phyloP scores from a whole-genome alignment of 2,113 vertebrate species.

The Peromyscus leucopus region DNA sequence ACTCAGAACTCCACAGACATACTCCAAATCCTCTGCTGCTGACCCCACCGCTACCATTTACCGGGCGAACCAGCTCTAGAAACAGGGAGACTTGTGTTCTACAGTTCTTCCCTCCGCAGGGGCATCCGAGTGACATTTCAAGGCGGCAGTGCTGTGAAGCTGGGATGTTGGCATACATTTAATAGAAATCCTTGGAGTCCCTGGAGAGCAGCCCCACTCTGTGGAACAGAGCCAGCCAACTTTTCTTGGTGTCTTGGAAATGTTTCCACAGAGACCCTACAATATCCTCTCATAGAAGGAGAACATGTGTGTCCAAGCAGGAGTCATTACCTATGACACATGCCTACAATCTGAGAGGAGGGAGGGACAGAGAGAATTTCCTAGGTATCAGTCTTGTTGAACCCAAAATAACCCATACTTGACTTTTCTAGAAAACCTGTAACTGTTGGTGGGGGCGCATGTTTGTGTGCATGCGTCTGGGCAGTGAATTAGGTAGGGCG shows the following conservation, averaged over 20 bases:
- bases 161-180: neutral
- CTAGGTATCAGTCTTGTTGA: neutral
- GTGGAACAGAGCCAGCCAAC: neutral
- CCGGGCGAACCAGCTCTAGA: neutral
- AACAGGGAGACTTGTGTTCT: neutral
- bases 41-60: neutral
- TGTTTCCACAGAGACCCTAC: neutral
- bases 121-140: neutral
- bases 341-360: neutral
- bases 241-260: neutral
- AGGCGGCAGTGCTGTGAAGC: neutral
- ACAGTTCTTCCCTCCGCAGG: neutral
- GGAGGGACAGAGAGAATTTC: neutral
- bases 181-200: neutral
- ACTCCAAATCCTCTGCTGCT: neutral
- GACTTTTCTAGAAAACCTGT: slow-evolving; percentile 36
- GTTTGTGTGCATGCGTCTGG: neutral
- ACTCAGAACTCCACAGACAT: neutral
- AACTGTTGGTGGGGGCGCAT: accelerated
- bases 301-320: neutral
- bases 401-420: neutral
- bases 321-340: neutral
- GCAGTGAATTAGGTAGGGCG: neutral
- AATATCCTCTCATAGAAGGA: neutral
- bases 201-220: neutral